These are phyloP conservation scores for Callocephalon fimbriatum DNA, from an alignment of 2,113 vertebrate genomes.

Conservation along the genomic window DNA sequence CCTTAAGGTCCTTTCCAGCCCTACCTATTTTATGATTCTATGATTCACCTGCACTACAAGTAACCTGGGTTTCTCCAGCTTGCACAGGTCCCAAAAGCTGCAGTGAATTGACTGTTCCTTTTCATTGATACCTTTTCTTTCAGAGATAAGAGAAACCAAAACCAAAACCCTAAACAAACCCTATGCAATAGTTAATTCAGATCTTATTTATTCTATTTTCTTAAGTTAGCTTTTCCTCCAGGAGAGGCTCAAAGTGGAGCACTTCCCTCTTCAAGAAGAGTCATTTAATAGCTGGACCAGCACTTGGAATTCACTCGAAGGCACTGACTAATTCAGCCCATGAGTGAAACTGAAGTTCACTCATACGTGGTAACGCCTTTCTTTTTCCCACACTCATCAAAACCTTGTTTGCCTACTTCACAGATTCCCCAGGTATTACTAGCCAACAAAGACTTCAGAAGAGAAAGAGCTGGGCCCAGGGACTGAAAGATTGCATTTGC, in stretches of 20 bases:
- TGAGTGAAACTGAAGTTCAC: conserved; percentile 52
- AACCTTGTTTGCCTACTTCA: conserved; percentile 44
- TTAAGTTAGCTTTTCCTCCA: background rate
- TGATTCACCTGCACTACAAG: background rate
- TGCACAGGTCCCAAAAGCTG: background rate
- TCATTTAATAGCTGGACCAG: background rate
- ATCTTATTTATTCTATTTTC: background rate
- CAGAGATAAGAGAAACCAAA: background rate
- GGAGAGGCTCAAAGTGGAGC: background rate
- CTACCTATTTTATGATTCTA: background rate
- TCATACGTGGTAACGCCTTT: conserved; percentile 27
- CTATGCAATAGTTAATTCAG: background rate
- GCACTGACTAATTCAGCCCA: conserved; percentile 60
- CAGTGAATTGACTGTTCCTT: background rate
- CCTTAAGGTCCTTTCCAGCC: background rate
- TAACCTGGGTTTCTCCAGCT: background rate
- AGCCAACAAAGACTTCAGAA: background rate
- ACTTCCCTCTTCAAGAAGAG: background rate
- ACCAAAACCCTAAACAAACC: background rate
- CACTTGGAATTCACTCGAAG: conserved; percentile 48
- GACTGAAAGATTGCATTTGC: background rate
- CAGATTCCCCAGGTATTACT: conserved; percentile 29
- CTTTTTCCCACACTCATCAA: conserved; percentile 65
- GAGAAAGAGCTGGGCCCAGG: background rate
- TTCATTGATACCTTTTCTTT: background rate